These are phyloP conservation scores for Australoheros facetus DNA, from an alignment of 2,797 vertebrate genomes.

Conservation along the genomic window DNA sequence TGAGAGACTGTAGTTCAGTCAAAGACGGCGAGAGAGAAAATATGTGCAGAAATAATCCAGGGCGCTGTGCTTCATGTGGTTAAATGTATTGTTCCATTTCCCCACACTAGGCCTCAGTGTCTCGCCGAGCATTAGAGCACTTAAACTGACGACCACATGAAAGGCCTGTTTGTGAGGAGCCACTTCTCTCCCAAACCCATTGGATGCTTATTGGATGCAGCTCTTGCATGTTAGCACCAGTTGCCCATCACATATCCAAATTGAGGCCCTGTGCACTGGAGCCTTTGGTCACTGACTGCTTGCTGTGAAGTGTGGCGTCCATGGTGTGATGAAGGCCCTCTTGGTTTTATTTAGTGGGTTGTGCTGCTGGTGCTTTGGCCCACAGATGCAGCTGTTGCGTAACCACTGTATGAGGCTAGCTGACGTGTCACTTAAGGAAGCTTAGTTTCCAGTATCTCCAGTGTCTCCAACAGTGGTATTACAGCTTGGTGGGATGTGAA, in stretches of 20 bases:
- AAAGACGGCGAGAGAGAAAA: slow-evolving; percentile 56
- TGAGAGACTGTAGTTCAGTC: slow-evolving; percentile 54
- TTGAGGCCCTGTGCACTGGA: slow-evolving; percentile 35
- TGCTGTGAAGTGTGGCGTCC: slow-evolving; percentile 52
- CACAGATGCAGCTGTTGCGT: slow-evolving; percentile 55
- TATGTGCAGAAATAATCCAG: slow-evolving; percentile 75
- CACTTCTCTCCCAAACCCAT: slow-evolving; percentile 71
- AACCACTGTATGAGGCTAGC: slow-evolving; percentile 61
- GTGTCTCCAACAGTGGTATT: slow-evolving; percentile 67
- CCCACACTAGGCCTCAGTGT: slow-evolving; percentile 76
- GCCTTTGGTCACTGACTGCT: slow-evolving; percentile 46
- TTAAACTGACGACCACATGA: slow-evolving; percentile 80
- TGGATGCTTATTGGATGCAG: slow-evolving; percentile 72
- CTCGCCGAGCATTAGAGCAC: slow-evolving; percentile 80
- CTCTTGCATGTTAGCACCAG: slow-evolving; percentile 72
- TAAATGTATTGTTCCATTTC: slow-evolving; percentile 81
- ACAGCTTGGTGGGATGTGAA: slow-evolving; percentile 63
- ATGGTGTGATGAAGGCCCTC: slow-evolving; percentile 50
- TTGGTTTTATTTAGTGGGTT: slow-evolving; percentile 62
- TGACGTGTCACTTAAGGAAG: slow-evolving; percentile 72
- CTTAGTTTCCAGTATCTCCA: slow-evolving; percentile 72
- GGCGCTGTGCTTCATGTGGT: slow-evolving; percentile 78
- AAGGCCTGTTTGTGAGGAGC: slow-evolving; percentile 76
- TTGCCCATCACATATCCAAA: slow-evolving; percentile 57
- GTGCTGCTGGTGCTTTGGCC: slow-evolving; percentile 63